These are phyloP conservation scores for Lates japonicus DNA, from an alignment of 2,797 vertebrate genomes.

Conservation along the genomic window DNA sequence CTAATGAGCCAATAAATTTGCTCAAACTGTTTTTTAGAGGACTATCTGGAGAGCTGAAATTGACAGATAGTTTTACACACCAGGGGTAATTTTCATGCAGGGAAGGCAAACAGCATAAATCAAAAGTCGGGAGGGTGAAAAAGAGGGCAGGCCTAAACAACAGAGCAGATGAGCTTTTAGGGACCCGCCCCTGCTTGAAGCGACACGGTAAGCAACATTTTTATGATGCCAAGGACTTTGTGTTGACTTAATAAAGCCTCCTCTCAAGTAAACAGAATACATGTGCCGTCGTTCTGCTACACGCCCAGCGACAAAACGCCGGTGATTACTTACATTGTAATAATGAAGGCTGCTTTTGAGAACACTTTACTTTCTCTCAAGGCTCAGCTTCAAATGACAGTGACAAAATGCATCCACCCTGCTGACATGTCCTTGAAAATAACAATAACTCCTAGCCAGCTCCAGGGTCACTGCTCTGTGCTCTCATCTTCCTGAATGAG, in stretches of 20 bases:
- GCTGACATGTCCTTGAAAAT: slow-evolving; percentile 28
- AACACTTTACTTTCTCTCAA: slow-evolving; percentile 29
- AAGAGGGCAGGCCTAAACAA: slow-evolving; percentile 37
- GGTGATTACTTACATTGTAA: slow-evolving; percentile 16
- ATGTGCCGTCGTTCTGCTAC: slow-evolving; percentile 8
- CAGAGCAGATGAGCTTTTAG: slow-evolving; percentile 44
- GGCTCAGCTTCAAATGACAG: slow-evolving; percentile 22
- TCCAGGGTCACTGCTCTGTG: slow-evolving; percentile 36
- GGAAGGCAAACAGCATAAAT: slow-evolving; percentile 71
- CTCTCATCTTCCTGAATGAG: slow-evolving; percentile 12
- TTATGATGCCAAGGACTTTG: slow-evolving; percentile 75
- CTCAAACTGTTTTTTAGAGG: slow-evolving; percentile 37
- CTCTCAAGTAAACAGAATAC: slow-evolving; percentile 31
- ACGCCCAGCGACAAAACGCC: neutral
- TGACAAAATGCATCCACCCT: slow-evolving; percentile 1
- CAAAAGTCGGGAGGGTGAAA: slow-evolving; percentile 54
- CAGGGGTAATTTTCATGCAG: slow-evolving; percentile 59
- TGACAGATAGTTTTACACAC: slow-evolving; percentile 34
- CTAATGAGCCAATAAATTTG: slow-evolving; percentile 20
- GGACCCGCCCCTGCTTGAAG: slow-evolving; percentile 33
- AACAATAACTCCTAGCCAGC: slow-evolving; percentile 29
- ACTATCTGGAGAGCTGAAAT: slow-evolving; percentile 34
- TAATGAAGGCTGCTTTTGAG: slow-evolving; percentile 26
- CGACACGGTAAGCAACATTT: slow-evolving; percentile 63
- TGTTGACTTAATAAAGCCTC: slow-evolving; percentile 70